phyloP scores from a whole-genome alignment of 1,140 invertebrate genomes.

The Cyclina sinensis region DNA sequence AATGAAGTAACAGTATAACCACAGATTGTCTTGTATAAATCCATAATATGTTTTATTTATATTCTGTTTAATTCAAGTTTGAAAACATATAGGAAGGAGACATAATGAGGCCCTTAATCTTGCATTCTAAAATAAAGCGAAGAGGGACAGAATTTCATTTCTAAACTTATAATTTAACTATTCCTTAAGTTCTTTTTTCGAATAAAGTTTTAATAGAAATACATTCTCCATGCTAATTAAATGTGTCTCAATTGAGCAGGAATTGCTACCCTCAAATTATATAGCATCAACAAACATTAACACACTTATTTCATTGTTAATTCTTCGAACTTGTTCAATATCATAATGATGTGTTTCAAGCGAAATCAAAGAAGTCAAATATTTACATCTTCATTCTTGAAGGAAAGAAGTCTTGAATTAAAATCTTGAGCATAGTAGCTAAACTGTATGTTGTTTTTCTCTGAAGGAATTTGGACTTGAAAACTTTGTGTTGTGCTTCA shows the following conservation, averaged over 20 bases:
- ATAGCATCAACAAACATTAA: no score
- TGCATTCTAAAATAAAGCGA: no score
- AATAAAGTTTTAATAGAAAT: not conserved
- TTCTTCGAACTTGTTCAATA: not conserved
- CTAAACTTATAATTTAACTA: no score
- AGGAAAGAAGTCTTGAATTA: slow-evolving; percentile 17
- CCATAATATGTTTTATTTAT: no score
- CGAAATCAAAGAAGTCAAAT: not conserved
- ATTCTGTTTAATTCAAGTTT: no score
- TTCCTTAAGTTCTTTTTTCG: no score
- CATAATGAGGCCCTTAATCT: no score
- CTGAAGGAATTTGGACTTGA: slow-evolving; percentile 28
- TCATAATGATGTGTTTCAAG: not conserved
- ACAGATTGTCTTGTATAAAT: no score
- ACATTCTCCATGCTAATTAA: not conserved
- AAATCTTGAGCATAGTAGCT: not conserved
- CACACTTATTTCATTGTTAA: not conserved
- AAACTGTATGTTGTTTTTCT: slow-evolving; percentile 20
- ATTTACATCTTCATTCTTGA: slow-evolving; percentile 25
- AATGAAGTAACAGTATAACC: no score
- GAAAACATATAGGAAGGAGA: no score
- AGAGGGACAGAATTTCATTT: no score
- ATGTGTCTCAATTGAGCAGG: not conserved
- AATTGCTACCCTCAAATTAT: not conserved
- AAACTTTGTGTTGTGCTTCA: slow-evolving; percentile 34